Percentiles rank a stretch among this genome's conserved stretches.
These are phyloP conservation scores for Smittia sp. DNA, from an alignment of 2,888 invertebrate species.

Conservation along the genomic window DNA sequence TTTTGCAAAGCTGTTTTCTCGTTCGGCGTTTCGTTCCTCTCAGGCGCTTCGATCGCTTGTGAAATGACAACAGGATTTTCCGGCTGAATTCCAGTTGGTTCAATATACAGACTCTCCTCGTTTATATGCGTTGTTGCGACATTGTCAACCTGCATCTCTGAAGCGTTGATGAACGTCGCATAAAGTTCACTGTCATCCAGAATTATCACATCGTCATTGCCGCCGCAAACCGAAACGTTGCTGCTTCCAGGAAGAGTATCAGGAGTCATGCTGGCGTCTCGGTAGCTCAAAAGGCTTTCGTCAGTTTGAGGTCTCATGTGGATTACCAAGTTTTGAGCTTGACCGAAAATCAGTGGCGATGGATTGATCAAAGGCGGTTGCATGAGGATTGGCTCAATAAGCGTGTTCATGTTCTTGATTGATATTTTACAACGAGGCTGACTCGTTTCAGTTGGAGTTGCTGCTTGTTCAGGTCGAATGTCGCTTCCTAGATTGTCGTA, in stretches of 20 bases:
- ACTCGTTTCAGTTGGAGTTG: background rate
- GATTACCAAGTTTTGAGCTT: slow-evolving; percentile 32
- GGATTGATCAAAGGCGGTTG: slow-evolving; percentile 22
- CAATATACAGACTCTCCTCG: background rate
- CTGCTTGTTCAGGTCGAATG: background rate
- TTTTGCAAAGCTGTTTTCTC: background rate
- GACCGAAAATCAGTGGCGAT: slow-evolving; percentile 13
- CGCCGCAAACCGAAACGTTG: slow-evolving; percentile 29
- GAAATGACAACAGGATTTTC: background rate
- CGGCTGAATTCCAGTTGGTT: background rate
- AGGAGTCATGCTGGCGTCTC: slow-evolving; percentile 28
- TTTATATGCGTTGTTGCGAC: background rate
- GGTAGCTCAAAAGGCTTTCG: slow-evolving; percentile 19
- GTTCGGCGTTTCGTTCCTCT: background rate
- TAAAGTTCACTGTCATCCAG: background rate
- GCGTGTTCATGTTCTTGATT: slow-evolving; percentile 34
- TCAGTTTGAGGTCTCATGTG: slow-evolving; percentile 28
- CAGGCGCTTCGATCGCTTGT: background rate
- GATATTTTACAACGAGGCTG: slow-evolving; percentile 19
- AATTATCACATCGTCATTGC: slow-evolving; percentile 31
- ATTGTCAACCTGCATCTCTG: background rate
- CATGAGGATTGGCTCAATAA: slow-evolving; percentile 31
- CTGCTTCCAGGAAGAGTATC: slow-evolving; percentile 31
- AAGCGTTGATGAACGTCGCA: background rate
- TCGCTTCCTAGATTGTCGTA: background rate